Percentiles rank a stretch among this genome's conserved stretches.
These are phyloP conservation scores for Sylvicola cinctus DNA, from an alignment of 2,888 invertebrate genomes.

Conservation along the genomic window DNA sequence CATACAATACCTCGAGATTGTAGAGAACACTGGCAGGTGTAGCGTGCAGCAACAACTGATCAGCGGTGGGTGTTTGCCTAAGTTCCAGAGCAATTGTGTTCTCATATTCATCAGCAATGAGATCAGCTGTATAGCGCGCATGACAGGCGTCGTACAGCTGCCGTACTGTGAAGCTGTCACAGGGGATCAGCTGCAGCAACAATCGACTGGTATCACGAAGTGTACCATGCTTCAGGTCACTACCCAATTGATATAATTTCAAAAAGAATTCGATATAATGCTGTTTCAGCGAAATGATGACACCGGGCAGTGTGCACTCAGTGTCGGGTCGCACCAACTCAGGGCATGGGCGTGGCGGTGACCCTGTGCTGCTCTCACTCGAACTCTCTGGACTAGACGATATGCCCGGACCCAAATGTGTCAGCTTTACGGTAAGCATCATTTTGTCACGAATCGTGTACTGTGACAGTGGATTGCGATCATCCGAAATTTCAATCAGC, in stretches of 20 bases:
- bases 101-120: conserved; percentile 1
- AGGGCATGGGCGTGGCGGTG: conserved; percentile 62
- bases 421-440: conserved; percentile 61
- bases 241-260: conserved; percentile 75
- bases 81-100: conserved; percentile 1
- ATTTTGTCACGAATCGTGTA: conserved; percentile 75
- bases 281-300: conserved; percentile 69
- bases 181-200: conserved; percentile 20
- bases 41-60: conserved; percentile 43
- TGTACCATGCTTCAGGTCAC: conserved; percentile 54
- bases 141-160: conserved; percentile 21
- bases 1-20: conserved; percentile 64
- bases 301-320: conserved; percentile 78
- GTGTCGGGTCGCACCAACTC: conserved; percentile 63
- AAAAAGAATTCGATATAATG: conserved; percentile 62
- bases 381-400: conserved; percentile 79
- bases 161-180: conserved; percentile 26
- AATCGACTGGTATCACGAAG: conserved; percentile 49
- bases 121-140: conserved; percentile 4
- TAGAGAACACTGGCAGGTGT: conserved; percentile 57
- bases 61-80: conserved; percentile 24
- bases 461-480: conserved; percentile 68
- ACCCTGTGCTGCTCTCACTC: conserved; percentile 85
- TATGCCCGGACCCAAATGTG: conserved; percentile 46
- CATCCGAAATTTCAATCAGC: conserved; percentile 66